Evolutionary conservation across 2,113 vertebrate genomes (phyloP), one percentile per base, ranked within the genome.

Genomic region (Brachyhypopomus occidentalis): DNA sequence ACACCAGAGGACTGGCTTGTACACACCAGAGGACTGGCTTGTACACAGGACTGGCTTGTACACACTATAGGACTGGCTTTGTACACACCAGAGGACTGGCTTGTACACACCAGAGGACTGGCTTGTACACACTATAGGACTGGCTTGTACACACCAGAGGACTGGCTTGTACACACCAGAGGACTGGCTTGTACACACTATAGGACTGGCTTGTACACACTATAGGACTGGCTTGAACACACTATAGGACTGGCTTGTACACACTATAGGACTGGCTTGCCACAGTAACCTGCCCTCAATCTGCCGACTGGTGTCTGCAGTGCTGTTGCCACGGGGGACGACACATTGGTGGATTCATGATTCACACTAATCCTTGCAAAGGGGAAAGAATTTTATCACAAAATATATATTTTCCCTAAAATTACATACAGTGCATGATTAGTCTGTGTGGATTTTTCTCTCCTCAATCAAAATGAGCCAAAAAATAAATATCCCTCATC

Each of bases 401-500:
- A 23, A 36, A 22, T 74, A 14, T 74, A 17, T 16, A 23, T 66
- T 69, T 69, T 69, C 5, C 55, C 11, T n/a, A 12, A 34, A 38
- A 58, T 22, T 1, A 34, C 8, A 25, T 23, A 55, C 77, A 69
- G 16, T 48, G 22, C 4, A 25, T 25, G 56, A 72, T 36, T 62
- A 70, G 5, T 14, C 23, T 23, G 12, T 30, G 56, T 62, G 23
- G 36, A 63, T 75, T 75, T 63, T 30, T 55, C 38, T 22, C 7
- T 41, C 60, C 73, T 67, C 64, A 59, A 56, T 64, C n/a, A 48
- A 80, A 76, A 77, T 74, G 70, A 74, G 23, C 69, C 52, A 22
- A 23, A 67, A 81, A 81, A 81, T 52, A 81, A 81, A 76, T 60
- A 75, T 67, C 63, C 72, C 69, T 48, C 72, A 72, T 84, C 84